A percentile compares a stretch with the other conserved stretches of the same genome.
These are phyloP conservation scores for Physocephala rufipes DNA, from an alignment of 2,888 invertebrate genomes.

Conservation along the genomic window DNA sequence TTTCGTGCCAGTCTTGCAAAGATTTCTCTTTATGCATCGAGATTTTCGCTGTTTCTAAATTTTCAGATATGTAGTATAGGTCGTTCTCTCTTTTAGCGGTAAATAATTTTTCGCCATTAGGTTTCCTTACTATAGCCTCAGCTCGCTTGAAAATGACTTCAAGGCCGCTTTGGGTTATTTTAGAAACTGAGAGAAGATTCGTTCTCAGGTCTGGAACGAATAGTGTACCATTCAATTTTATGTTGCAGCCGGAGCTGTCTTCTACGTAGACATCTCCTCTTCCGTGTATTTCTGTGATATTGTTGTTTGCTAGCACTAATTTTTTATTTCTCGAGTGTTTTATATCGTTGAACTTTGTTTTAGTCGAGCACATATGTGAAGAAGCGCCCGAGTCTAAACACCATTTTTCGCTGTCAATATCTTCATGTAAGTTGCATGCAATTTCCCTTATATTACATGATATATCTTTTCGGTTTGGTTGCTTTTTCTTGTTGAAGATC, in stretches of 20 bases:
- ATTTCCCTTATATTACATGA: not conserved
- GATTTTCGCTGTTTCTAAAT: not conserved
- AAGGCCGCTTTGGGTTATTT: not conserved
- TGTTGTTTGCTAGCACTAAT: too few species aligned
- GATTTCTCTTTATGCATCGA: not conserved
- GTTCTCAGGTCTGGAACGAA: not conserved
- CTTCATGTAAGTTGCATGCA: too few species aligned
- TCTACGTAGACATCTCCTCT: too few species aligned
- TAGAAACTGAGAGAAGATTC: not conserved
- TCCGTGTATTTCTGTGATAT: not conserved
- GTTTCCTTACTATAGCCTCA: not conserved
- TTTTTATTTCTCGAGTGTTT: too few species aligned
- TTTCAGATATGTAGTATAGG: not conserved
- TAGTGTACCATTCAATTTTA: not conserved
- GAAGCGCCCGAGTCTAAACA: not conserved
- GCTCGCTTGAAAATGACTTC: not conserved
- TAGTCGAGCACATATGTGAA: not conserved
- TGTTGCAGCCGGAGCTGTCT: not conserved
- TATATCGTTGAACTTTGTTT: too few species aligned
- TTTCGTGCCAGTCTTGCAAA: slow-evolving; percentile 34
- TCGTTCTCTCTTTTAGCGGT: not conserved
- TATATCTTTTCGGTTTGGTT: not conserved
- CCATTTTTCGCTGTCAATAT: too few species aligned
- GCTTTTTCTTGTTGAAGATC: not conserved
- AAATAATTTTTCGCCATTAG: not conserved